phyloP scores from a whole-genome alignment of 2,113 vertebrate species.

The Heterochromis multidens region DNA sequence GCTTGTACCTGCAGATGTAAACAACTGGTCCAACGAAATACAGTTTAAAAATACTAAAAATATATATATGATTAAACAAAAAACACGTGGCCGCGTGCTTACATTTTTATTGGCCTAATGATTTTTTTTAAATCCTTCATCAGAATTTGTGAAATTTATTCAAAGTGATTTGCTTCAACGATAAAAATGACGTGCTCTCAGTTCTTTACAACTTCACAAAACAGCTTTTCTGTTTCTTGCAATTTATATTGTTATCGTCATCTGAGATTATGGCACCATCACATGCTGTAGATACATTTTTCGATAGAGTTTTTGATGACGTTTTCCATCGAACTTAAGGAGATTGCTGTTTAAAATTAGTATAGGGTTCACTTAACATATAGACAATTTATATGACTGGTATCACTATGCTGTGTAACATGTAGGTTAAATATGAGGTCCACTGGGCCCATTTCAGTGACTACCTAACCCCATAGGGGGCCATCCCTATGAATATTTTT shows the following conservation, averaged over 20 bases:
- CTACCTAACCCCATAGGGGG: neutral
- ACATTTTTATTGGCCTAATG: neutral
- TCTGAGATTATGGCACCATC: neutral
- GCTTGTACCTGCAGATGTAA: neutral
- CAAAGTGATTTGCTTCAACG: neutral
- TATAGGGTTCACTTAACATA: neutral
- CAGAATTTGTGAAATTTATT: neutral
- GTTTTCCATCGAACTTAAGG: neutral
- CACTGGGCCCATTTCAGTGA: neutral
- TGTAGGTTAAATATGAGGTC: neutral
- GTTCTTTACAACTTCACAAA: neutral
- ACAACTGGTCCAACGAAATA: neutral
- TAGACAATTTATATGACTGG: neutral
- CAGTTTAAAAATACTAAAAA: neutral
- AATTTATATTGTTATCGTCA: neutral
- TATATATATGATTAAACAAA: neutral
- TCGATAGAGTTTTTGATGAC: neutral
- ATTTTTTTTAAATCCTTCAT: neutral
- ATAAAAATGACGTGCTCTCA: neutral
- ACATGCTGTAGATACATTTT: neutral
- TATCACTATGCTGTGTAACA: neutral
- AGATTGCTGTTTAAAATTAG: neutral
- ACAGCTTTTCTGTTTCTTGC: neutral
- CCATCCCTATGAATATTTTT: neutral
- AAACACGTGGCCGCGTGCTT: neutral